Evolutionary conservation across 2,113 vertebrate genomes (phyloP).

Genomic region (Canis aureus): DNA sequence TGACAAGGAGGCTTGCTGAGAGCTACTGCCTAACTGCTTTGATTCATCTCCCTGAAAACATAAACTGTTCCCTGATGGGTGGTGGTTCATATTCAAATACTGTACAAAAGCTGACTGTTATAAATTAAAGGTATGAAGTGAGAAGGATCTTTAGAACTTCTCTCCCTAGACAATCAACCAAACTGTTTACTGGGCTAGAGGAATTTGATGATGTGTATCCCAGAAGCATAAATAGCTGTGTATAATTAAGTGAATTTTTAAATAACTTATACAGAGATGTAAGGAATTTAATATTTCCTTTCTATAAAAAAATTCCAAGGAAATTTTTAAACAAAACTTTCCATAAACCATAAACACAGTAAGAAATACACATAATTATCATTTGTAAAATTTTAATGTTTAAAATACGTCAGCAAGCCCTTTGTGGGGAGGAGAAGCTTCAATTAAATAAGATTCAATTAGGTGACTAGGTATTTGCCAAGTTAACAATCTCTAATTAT

Average conservation of each 20-base stretch:
- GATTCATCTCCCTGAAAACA: constrained; percentile 39
- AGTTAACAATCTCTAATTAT: neutral
- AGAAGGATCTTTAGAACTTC: neutral
- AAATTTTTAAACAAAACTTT: constrained; percentile 12
- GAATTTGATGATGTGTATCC: neutral
- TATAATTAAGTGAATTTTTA: neutral
- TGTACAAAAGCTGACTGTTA: neutral
- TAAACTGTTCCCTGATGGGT: neutral
- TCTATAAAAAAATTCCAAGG: neutral
- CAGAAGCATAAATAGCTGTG: neutral
- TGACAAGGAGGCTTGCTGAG: neutral
- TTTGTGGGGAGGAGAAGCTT: neutral
- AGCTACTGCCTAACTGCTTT: neutral
- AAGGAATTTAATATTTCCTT: neutral
- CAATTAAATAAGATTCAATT: neutral
- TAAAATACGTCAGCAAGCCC: neutral
- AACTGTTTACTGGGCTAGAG: neutral
- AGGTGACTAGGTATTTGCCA: neutral
- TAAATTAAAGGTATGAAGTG: neutral
- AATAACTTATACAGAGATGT: neutral
- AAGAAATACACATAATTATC: neutral
- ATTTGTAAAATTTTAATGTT: neutral
- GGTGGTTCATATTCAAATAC: neutral
- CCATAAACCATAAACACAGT: constrained; percentile 31
- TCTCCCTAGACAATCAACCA: neutral